Conservation (phyloP, 2,888 invertebrate species). For the Carterocephalus palaemon region DNA sequence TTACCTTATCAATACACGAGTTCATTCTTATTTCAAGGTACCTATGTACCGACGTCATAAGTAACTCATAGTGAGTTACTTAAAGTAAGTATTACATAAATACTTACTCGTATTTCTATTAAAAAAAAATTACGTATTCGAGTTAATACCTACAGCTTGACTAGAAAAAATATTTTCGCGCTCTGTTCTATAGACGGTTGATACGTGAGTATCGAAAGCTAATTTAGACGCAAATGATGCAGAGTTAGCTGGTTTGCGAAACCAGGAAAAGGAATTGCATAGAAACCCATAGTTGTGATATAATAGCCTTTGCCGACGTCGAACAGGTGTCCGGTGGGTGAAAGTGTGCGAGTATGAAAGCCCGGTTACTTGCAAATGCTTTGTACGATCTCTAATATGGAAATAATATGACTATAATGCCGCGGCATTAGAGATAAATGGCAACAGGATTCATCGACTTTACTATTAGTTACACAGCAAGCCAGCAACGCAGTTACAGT, state of each 20-base stretch:
- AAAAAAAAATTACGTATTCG: no score
- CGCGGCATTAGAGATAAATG: conserved; percentile 20
- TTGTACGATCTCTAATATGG: conserved; percentile 27
- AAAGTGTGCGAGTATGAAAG: conserved; percentile 42
- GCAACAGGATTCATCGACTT: conserved; percentile 5
- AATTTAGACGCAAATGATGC: conserved; percentile 15
- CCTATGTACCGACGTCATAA: neutral
- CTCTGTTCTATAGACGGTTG: no score
- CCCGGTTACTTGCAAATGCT: conserved; percentile 28
- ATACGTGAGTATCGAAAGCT: neutral
- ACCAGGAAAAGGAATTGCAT: conserved; percentile 46
- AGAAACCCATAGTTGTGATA: conserved; percentile 43
- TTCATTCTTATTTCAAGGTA: conserved; percentile 1
- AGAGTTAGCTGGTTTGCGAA: conserved; percentile 38
- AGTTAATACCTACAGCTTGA: neutral
- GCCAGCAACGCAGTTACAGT: no score
- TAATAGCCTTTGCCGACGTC: conserved; percentile 50
- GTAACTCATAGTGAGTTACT: no score
- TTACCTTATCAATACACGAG: conserved; percentile 4
- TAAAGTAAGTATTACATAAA: no score
- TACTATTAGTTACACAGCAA: conserved; percentile 6
- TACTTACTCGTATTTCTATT: no score
- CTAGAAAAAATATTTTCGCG: no score
- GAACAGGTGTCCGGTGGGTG: conserved; percentile 48
- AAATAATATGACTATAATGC: conserved; percentile 21